These are phyloP conservation scores for Xenopus laevis DNA, from an alignment of 2,113 vertebrate genomes.

Conservation along the genomic window DNA sequence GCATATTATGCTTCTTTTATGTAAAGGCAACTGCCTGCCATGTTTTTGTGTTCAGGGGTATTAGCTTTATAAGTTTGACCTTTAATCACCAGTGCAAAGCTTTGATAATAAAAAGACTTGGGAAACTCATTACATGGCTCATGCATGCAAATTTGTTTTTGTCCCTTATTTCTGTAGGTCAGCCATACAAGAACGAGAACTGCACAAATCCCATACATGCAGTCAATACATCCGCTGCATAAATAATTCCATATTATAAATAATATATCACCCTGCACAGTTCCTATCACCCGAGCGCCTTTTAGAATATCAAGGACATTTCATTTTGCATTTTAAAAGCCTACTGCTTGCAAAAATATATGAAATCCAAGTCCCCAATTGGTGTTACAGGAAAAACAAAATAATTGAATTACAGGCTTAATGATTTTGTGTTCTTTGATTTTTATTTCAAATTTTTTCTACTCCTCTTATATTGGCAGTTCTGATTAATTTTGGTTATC, in stretches of 20 bases:
- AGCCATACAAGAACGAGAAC: slow-evolving; percentile 9
- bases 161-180: slow-evolving; percentile 27
- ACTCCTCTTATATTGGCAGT: no score
- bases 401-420: no score
- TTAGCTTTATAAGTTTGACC: slow-evolving; percentile 40
- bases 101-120: slow-evolving; percentile 31
- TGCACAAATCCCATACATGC: slow-evolving; percentile 17
- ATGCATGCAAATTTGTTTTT: slow-evolving; percentile 31
- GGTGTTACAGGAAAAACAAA: no score
- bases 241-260: slow-evolving; percentile 12
- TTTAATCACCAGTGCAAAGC: slow-evolving; percentile 29
- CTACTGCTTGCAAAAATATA: no score
- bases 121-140: slow-evolving; percentile 40
- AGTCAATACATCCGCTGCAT: not conserved
- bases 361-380: no score
- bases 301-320: no score
- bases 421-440: no score
- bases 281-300: not conserved
- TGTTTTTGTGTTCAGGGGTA: slow-evolving; percentile 29
- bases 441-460: no score
- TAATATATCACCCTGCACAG: not conserved
- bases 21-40: slow-evolving; percentile 22
- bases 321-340: no score
- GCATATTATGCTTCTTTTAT: slow-evolving; percentile 23
- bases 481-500: no score